Evolutionary conservation across 2,113 vertebrate genomes (phyloP).

Genomic region (Tauraco erythrolophus): DNA sequence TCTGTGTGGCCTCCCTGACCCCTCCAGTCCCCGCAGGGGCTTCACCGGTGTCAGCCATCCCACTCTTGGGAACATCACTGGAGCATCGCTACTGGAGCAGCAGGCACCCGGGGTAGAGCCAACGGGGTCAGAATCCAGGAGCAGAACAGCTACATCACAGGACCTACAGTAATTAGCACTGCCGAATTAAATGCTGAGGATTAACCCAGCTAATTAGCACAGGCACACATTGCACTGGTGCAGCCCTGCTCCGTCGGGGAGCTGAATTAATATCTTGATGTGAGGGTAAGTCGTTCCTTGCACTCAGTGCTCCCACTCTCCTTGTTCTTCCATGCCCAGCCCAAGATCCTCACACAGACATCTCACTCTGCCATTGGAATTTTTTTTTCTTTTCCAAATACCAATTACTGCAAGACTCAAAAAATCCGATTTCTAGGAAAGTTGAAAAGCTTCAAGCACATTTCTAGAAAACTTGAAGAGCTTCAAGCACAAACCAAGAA

Average conservation of each 20-base stretch:
- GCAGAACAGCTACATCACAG: not conserved
- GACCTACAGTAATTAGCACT: not conserved
- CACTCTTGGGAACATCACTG: not conserved
- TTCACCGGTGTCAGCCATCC: not conserved
- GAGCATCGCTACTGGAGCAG: accelerated
- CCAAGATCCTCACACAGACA: accelerated
- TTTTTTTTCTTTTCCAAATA: not conserved
- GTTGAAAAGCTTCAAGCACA: not conserved
- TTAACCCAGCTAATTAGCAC: not conserved
- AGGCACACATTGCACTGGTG: accelerated
- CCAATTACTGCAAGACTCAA: not conserved
- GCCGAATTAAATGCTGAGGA: not conserved
- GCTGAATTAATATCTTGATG: accelerated
- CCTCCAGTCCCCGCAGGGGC: no score
- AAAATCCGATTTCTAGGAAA: not conserved
- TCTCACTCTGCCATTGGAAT: not conserved
- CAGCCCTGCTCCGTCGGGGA: accelerated
- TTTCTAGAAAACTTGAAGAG: not conserved
- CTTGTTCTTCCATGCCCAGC: no score
- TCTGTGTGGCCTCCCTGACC: no score
- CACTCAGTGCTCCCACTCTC: not conserved
- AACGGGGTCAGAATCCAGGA: accelerated
- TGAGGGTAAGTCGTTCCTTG: accelerated
- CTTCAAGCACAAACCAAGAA: not conserved
- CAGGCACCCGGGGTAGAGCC: accelerated